These are phyloP conservation scores for Hippocampus guttulatus DNA, from an alignment of 2,113 vertebrate species.

Conservation along the genomic window DNA sequence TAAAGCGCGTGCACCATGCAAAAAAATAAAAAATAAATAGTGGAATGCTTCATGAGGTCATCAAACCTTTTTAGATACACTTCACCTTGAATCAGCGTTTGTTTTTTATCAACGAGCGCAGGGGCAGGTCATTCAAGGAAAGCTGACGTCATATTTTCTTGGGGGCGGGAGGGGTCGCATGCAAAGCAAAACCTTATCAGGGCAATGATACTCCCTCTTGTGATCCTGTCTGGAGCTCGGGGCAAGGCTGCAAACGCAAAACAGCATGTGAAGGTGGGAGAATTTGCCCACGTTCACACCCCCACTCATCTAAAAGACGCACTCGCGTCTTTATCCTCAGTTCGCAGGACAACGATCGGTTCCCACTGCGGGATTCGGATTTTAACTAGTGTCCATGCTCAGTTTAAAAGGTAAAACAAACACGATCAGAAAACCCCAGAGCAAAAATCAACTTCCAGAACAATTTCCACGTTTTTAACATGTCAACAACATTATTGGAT, in stretches of 20 bases:
- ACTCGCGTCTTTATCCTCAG: too few relatives aligned
- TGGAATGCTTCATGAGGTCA: constrained; percentile 9
- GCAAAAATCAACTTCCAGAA: too few relatives aligned
- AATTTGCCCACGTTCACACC: background rate
- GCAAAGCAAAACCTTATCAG: background rate
- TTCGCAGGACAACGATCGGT: too few relatives aligned
- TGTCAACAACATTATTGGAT: too few relatives aligned
- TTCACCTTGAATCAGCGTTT: constrained; percentile 10
- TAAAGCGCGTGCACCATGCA: constrained; percentile 2
- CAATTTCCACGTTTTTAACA: too few relatives aligned
- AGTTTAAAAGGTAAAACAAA: too few relatives aligned
- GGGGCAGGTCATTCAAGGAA: background rate
- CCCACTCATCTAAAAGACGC: background rate
- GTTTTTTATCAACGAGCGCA: constrained; percentile 1
- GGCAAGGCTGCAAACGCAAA: background rate
- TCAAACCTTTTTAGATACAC: background rate
- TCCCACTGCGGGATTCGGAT: too few relatives aligned
- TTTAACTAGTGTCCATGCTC: too few relatives aligned
- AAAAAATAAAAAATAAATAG: constrained; percentile 5
- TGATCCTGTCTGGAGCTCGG: background rate
- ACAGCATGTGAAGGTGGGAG: background rate
- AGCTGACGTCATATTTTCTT: constrained; percentile 9
- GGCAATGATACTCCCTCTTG: background rate
- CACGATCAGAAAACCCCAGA: too few relatives aligned
- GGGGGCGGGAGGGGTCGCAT: too few relatives aligned